Conservation (phyloP, 2,113 vertebrate species). For the Scopus umbretta region DNA sequence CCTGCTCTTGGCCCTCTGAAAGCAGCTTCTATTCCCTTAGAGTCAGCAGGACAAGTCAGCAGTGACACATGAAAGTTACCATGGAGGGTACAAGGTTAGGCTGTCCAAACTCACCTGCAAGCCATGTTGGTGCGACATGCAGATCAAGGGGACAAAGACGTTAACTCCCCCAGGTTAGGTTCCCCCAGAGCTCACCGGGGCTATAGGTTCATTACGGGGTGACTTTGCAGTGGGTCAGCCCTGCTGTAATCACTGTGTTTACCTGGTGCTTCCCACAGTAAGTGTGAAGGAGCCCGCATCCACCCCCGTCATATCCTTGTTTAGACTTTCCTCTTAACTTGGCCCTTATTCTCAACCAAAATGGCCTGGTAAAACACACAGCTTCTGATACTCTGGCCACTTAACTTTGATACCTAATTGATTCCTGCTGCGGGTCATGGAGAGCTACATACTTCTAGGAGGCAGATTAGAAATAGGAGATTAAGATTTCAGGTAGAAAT, state of each 20-base stretch:
- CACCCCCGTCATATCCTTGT: background rate
- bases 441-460: background rate
- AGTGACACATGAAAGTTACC: accelerated
- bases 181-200: background rate
- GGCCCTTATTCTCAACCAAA: background rate
- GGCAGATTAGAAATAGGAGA: background rate
- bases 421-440: background rate
- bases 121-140: background rate
- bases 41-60: background rate
- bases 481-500: background rate
- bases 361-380: background rate
- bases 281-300: background rate
- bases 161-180: background rate
- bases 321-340: background rate
- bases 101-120: background rate
- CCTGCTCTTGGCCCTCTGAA: background rate
- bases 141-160: accelerated
- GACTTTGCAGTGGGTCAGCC: background rate
- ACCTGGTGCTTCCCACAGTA: background rate
- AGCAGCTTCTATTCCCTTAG: background rate
- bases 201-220: background rate
- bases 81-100: background rate
- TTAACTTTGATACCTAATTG: background rate
- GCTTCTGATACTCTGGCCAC: background rate
- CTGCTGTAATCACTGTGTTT: background rate